phyloP scores from a whole-genome alignment of 2,797 vertebrate genomes.

The Enteromius viviparus region DNA sequence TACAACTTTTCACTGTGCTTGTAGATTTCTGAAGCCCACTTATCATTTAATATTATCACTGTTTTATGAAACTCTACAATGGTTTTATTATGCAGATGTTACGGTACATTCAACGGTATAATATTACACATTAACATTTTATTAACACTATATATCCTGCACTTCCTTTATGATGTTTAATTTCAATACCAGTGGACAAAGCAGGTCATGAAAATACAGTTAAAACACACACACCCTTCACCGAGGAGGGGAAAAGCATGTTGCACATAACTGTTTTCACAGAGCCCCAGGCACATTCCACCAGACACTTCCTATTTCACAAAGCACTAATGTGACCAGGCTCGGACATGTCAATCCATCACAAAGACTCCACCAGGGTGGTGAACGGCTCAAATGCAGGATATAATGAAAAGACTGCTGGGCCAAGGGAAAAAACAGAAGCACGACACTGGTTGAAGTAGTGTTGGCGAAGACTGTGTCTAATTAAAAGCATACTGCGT shows the following conservation, averaged over 20 bases:
- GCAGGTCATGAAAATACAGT: slow-evolving; percentile 46
- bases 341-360: slow-evolving; percentile 62
- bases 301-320: slow-evolving; percentile 57
- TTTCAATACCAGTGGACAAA: slow-evolving; percentile 34
- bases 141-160: not conserved
- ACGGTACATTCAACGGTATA: not conserved
- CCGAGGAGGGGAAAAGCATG: slow-evolving; percentile 39
- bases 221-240: slow-evolving; percentile 51
- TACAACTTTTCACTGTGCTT: not conserved
- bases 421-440: slow-evolving; percentile 11
- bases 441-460: slow-evolving; percentile 13
- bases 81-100: not conserved
- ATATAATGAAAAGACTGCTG: slow-evolving; percentile 8
- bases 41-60: not conserved
- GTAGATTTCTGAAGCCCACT: not conserved
- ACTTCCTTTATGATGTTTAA: not conserved
- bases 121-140: not conserved
- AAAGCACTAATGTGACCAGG: slow-evolving; percentile 63
- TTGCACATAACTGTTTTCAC: slow-evolving; percentile 53
- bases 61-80: not conserved
- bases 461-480: not conserved
- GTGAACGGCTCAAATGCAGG: not conserved
- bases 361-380: slow-evolving; percentile 21
- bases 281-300: slow-evolving; percentile 66
- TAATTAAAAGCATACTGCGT: slow-evolving; percentile 17